Conservation (phyloP, 2,888 invertebrate species). For the Druceiella hillmani region DNA sequence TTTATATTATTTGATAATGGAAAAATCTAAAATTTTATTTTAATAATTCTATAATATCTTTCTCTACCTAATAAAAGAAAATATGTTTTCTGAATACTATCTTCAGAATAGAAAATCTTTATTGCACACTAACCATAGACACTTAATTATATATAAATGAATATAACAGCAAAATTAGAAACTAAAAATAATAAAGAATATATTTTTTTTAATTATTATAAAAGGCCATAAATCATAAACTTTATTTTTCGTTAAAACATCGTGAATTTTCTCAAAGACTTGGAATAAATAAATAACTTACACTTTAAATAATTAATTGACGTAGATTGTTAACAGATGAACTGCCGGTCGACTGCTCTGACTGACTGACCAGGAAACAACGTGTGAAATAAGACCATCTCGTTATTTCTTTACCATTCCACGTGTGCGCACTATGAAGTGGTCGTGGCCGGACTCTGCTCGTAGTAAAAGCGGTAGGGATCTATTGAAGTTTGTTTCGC, state of each 20-base stretch:
- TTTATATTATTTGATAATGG: too few species aligned
- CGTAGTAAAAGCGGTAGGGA: slow-evolving; percentile 56
- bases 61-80: too few species aligned
- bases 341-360: slow-evolving; percentile 33
- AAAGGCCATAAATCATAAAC: too few species aligned
- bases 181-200: too few species aligned
- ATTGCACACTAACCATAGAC: too few species aligned
- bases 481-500: slow-evolving; percentile 49
- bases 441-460: slow-evolving; percentile 33
- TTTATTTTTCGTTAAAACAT: not conserved
- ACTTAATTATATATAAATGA: too few species aligned
- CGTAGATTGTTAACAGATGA: slow-evolving; percentile 40
- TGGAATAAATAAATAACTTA: slow-evolving; percentile 49
- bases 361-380: slow-evolving; percentile 5
- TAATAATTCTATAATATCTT: too few species aligned
- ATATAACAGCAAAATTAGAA: too few species aligned
- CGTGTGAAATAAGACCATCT: not conserved
- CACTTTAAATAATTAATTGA: slow-evolving; percentile 48
- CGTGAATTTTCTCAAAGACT: slow-evolving; percentile 1
- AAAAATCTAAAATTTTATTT: too few species aligned
- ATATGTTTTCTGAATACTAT: too few species aligned
- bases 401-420: slow-evolving; percentile 27
- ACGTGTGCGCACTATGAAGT: slow-evolving; percentile 11
- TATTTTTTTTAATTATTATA: too few species aligned
- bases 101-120: too few species aligned